Evolutionary conservation across 2,797 vertebrate species (phyloP).

Genomic region (Prunella strophiata): DNA sequence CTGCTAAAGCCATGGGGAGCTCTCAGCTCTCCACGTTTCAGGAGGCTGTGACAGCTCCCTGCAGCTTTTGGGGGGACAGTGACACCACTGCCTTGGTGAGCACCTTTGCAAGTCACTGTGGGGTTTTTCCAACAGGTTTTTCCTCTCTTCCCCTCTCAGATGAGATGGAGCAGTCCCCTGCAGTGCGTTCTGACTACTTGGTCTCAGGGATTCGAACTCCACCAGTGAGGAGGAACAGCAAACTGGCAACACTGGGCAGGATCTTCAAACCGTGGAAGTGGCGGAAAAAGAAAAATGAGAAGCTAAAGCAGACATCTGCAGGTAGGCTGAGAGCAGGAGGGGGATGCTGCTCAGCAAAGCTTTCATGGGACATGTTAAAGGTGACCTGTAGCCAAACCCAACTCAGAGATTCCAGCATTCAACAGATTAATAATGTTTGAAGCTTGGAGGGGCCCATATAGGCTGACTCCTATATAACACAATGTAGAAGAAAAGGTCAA

Average conservation of each 20-base stretch:
- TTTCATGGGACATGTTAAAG: not conserved
- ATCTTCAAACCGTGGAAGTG: constrained; percentile 99
- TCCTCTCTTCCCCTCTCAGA: constrained; percentile 71
- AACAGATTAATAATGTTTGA: not conserved
- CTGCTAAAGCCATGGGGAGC: not conserved
- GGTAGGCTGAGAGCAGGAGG: constrained; percentile 67
- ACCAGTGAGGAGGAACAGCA: constrained; percentile 93
- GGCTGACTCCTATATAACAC: not conserved
- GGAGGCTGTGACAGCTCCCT: not conserved
- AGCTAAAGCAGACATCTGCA: constrained; percentile 88
- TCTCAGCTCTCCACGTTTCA: not conserved
- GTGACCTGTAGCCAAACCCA: not conserved
- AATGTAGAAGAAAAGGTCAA: not conserved
- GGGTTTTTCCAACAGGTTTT: not conserved
- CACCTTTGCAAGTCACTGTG: not conserved
- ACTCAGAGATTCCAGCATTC: not conserved
- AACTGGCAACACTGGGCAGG: constrained; percentile 92
- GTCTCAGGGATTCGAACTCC: constrained; percentile 92
- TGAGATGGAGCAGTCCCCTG: constrained; percentile 89
- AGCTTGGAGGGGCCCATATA: not conserved
- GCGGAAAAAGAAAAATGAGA: constrained; percentile 98
- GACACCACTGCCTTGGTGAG: not conserved
- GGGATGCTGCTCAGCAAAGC: not conserved
- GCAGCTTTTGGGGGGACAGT: not conserved
- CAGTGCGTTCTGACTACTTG: constrained; percentile 88